A percentile compares a stretch with the other conserved stretches of the same genome.
Conservation (phyloP, 2,888 invertebrate species). For the Linyphia triangularis region DNA sequence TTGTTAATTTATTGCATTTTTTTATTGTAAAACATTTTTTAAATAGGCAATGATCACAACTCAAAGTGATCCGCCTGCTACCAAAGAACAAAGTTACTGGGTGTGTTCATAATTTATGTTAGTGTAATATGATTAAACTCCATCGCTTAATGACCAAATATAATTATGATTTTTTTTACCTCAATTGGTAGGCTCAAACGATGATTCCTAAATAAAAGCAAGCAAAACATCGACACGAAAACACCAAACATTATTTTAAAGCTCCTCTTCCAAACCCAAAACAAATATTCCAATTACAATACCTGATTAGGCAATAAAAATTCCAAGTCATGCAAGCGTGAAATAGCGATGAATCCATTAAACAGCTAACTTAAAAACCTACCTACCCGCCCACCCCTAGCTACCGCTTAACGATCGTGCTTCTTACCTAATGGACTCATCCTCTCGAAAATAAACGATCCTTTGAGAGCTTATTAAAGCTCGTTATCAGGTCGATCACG, state of each 20-base stretch:
- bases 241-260: neutral
- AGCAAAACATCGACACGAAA: neutral
- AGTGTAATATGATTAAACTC: too few relatives aligned
- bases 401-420: neutral
- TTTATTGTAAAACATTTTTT: too few relatives aligned
- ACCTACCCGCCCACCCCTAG: neutral
- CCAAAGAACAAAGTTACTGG: too few relatives aligned
- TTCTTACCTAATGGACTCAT: constrained; percentile 1
- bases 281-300: neutral
- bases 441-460: neutral
- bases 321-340: neutral
- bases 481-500: constrained; percentile 25
- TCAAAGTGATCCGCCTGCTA: too few relatives aligned
- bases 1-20: too few relatives aligned
- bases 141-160: too few relatives aligned
- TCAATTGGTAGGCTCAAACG: too few relatives aligned
- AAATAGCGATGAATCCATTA: neutral
- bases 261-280: neutral
- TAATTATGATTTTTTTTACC: too few relatives aligned
- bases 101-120: too few relatives aligned
- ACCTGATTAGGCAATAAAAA: neutral
- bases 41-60: too few relatives aligned
- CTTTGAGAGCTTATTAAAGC: neutral
- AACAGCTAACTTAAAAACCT: neutral
- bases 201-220: too few relatives aligned